Base-by-base conservation (phyloP, 2,888 invertebrate species). In the Agrotis clavis region DNA sequence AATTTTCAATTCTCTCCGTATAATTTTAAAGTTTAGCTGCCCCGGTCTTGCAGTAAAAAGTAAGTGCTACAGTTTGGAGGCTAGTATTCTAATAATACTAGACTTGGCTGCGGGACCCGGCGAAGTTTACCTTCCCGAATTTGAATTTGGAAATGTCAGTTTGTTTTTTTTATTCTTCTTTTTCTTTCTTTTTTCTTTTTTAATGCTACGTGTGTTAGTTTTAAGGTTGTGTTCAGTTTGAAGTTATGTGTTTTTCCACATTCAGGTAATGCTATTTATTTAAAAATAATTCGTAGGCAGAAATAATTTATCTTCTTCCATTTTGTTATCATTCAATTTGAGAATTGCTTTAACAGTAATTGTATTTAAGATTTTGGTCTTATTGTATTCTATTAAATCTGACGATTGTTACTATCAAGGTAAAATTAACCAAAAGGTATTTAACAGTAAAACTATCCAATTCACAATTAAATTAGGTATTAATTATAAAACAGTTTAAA, bases 11-110 rank as follows among this genome's bases (percentile, higher is more conserved):
- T 82, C 65, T 48, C 61, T 48, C 51, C 47, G 68, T 75, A 83
- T 82, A 86, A 85, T 86, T 87, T 88, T 72, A 83, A 86, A 87
- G 67, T 87, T 85, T 65, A 56, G 30, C 77, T 4, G 65, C 35
- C 53, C 21, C 54, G 74, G 63, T 69, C 69, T 70, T 78, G 82
- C 75, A 81, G 77, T 89, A 88, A 87, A 89, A 89, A 78, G 74
- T 87, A 89, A 88, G 86, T 78, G 76, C 79, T 71, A 50, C 65
- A 83, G 81, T 84, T 82, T 63, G 74, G 77, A 77, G 73, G 64
- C 56, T 74, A 75, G 75, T 75, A 77, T 86, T 83, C 75, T 84
- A 79, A 85, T 80, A 84, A 72, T 41, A 74, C 63, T 62, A 75
- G 70, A 67, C 75, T 84, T 74, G 78, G 75, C 71, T 71, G 47